A percentile compares a stretch with the other conserved stretches of the same genome.
Evolutionary conservation across 53 echinoderm and acorn worm genomes (phyloP).

Genomic region (Antedon mediterranea): DNA sequence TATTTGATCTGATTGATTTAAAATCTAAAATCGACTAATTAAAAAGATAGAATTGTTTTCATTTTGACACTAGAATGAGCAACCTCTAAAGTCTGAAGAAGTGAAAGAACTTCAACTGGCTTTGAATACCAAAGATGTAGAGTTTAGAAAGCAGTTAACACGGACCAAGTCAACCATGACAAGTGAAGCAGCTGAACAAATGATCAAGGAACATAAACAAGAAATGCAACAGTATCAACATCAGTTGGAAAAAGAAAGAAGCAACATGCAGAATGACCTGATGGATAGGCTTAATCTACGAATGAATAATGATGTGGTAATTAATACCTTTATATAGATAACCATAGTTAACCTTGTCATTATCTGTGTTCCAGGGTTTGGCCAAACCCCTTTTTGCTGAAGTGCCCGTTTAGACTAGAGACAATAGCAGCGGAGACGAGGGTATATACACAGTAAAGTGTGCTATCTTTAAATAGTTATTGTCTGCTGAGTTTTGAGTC

Average conservation of each 20-base stretch:
- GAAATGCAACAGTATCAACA: constrained; percentile 45
- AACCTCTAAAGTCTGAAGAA: constrained; percentile 46
- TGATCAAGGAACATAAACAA: constrained; percentile 32
- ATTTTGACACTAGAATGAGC: background rate
- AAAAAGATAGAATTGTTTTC: too few relatives aligned
- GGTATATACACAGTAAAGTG: too few relatives aligned
- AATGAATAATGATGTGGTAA: background rate
- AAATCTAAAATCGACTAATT: too few relatives aligned
- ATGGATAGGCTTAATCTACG: constrained; percentile 10
- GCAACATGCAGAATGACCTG: constrained; percentile 35
- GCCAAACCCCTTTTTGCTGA: too few relatives aligned
- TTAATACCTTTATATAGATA: too few relatives aligned
- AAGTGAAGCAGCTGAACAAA: constrained; percentile 22
- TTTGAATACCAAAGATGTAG: constrained; percentile 57
- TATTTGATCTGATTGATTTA: too few relatives aligned
- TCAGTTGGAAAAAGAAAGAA: constrained; percentile 38
- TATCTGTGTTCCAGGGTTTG: too few relatives aligned
- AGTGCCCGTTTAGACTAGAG: too few relatives aligned
- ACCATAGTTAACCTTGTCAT: too few relatives aligned
- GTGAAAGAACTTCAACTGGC: constrained; percentile 78
- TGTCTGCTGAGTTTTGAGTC: too few relatives aligned
- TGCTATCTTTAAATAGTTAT: too few relatives aligned
- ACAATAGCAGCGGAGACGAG: too few relatives aligned
- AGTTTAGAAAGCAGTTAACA: constrained; percentile 48
- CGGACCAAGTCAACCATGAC: constrained; percentile 27